Percentiles rank a stretch among this genome's conserved stretches.
Conservation (phyloP, 2,797 vertebrate species). For the Amblyraja radiata region DNA sequence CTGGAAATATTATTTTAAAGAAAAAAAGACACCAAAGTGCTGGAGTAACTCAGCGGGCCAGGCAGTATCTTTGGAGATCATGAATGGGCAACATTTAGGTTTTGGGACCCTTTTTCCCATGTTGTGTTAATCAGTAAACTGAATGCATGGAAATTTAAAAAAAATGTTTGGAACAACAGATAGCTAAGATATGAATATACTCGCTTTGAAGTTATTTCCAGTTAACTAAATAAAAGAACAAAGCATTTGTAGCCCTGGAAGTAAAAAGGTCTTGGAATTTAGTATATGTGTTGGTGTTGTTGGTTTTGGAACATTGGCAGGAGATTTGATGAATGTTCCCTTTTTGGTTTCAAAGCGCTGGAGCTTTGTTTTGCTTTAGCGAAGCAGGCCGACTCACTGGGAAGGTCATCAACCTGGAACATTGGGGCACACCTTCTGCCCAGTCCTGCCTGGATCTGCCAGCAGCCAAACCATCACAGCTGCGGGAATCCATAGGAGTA, state of each 20-base stretch:
- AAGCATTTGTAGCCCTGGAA: not conserved
- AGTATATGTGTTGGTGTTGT: not conserved
- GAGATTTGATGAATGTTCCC: not conserved
- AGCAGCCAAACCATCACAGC: too few relatives aligned
- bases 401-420: too few relatives aligned
- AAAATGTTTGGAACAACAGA: not conserved
- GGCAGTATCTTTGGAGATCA: too few relatives aligned
- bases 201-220: not conserved
- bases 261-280: not conserved
- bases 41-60: too few relatives aligned
- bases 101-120: too few relatives aligned
- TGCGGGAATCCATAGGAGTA: too few relatives aligned
- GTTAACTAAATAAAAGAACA: not conserved
- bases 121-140: not conserved
- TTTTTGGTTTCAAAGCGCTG: not conserved
- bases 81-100: too few relatives aligned
- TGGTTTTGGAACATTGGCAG: not conserved
- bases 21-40: too few relatives aligned
- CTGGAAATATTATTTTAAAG: not conserved
- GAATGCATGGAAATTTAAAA: not conserved
- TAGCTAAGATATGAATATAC: not conserved
- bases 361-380: not conserved
- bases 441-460: too few relatives aligned
- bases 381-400: not conserved
- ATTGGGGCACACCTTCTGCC: too few relatives aligned